Evolutionary conservation across 92 coral and sea anemone species (phyloP).

Genomic region (Phymanthus crucifer): DNA sequence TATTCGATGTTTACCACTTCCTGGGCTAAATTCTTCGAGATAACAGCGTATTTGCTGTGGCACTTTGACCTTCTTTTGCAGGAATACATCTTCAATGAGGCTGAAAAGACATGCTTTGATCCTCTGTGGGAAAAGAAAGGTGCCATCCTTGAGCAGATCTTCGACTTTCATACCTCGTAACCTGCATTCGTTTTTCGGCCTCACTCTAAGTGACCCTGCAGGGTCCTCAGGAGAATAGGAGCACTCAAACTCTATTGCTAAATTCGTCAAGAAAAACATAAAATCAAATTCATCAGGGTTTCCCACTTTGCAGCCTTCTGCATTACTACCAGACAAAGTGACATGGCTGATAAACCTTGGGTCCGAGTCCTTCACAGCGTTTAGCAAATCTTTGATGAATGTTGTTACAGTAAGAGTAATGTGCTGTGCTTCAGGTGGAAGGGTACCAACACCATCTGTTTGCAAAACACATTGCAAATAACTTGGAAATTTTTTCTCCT

Average conservation of each 20-base stretch:
- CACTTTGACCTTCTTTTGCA: conserved; percentile 30
- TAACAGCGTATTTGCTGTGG: conserved; percentile 35
- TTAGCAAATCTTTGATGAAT: conserved; percentile 30
- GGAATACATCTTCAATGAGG: conserved; percentile 37
- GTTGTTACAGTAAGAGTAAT: conserved; percentile 16
- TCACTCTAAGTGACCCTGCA: conserved; percentile 31
- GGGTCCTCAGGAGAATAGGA: conserved; percentile 21
- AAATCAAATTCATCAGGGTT: conserved; percentile 48
- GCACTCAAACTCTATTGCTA: conserved; percentile 28
- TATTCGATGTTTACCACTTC: conserved; percentile 32
- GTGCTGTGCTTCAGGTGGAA: conserved; percentile 22
- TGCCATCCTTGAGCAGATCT: conserved; percentile 38
- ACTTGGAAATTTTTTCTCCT: conserved; percentile 14
- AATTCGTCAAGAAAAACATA: conserved; percentile 34
- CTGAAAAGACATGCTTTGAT: conserved; percentile 45
- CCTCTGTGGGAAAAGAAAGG: conserved; percentile 30
- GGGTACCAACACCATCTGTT: conserved; percentile 35
- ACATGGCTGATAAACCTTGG: conserved; percentile 33
- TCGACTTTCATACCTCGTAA: conserved; percentile 4
- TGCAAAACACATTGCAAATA: conserved; percentile 29
- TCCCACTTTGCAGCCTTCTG: conserved; percentile 41
- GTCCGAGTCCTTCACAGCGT: conserved; percentile 33
- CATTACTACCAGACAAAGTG: conserved; percentile 33
- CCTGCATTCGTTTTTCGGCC: conserved; percentile 12
- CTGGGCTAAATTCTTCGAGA: conserved; percentile 32